Percentiles rank a stretch among this genome's conserved stretches.
Conservation (phyloP, 2,888 invertebrate species). For the Dicycla oo region DNA sequence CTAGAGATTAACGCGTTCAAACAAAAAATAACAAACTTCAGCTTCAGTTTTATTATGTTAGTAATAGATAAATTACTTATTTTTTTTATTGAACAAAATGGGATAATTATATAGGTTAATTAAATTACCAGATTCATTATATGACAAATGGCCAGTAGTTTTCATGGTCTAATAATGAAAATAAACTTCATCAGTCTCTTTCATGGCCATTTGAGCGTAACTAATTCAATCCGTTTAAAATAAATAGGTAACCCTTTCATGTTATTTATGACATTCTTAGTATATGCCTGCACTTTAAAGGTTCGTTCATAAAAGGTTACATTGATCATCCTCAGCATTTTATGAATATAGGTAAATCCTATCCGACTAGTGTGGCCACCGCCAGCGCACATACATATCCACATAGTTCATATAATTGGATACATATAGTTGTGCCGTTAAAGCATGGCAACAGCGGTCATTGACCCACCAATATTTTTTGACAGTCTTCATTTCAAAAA, state of each 20-base stretch:
- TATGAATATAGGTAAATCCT: background rate
- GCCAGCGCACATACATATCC: too few relatives aligned
- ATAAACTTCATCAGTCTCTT: too few relatives aligned
- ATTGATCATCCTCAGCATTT: background rate
- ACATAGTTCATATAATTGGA: too few relatives aligned
- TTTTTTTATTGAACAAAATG: too few relatives aligned
- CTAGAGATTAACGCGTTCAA: too few relatives aligned
- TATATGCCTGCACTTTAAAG: constrained; percentile 1
- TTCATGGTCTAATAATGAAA: too few relatives aligned
- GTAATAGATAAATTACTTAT: too few relatives aligned
- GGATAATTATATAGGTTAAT: too few relatives aligned
- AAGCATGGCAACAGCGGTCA: background rate
- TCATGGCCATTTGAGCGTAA: background rate
- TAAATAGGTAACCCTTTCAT: background rate
- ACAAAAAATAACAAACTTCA: too few relatives aligned
- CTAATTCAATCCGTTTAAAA: constrained; percentile 5
- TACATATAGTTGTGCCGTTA: background rate
- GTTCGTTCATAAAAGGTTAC: constrained; percentile 5
- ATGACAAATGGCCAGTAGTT: too few relatives aligned
- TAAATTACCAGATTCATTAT: too few relatives aligned
- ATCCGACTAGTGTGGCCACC: background rate
- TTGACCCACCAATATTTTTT: background rate
- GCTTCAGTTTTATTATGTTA: too few relatives aligned
- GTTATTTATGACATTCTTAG: constrained; percentile 3
- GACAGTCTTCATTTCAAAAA: background rate